These are phyloP conservation scores for Pseudomyrmex concolor DNA, from an alignment of 1,140 invertebrate genomes.

Conservation along the genomic window DNA sequence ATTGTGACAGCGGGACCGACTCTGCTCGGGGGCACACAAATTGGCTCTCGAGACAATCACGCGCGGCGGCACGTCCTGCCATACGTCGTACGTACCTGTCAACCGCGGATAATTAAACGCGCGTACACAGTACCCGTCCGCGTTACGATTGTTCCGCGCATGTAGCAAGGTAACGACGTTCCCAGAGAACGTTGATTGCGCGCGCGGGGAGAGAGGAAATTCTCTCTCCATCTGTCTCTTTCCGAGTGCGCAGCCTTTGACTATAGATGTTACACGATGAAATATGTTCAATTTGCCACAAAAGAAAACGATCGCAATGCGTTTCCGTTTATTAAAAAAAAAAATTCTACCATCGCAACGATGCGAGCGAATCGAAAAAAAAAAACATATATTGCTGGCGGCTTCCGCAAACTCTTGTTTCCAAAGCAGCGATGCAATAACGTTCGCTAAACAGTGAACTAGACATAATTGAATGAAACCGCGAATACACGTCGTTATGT, in stretches of 20 bases:
- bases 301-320: no score
- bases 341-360: no score
- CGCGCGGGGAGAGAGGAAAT: not conserved
- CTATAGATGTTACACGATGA: no score
- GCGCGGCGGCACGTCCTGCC: conserved; percentile 23
- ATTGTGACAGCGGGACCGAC: conserved; percentile 68
- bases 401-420: no score
- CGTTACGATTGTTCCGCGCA: conserved; percentile 26
- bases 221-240: no score
- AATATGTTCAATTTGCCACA: no score
- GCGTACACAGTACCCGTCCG: conserved; percentile 20
- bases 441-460: conserved; percentile 27
- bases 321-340: no score
- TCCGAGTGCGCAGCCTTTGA: no score
- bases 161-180: not conserved
- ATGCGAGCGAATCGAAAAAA: no score
- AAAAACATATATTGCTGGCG: no score
- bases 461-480: conserved; percentile 39
- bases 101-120: conserved; percentile 66
- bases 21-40: conserved; percentile 61
- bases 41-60: conserved; percentile 67
- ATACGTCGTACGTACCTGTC: conserved; percentile 61
- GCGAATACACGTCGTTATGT: conserved; percentile 17
- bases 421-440: not conserved
- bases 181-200: conserved; percentile 17